Evolutionary conservation across 2,797 vertebrate species (phyloP).

Genomic region (Anisognathus igniventris): DNA sequence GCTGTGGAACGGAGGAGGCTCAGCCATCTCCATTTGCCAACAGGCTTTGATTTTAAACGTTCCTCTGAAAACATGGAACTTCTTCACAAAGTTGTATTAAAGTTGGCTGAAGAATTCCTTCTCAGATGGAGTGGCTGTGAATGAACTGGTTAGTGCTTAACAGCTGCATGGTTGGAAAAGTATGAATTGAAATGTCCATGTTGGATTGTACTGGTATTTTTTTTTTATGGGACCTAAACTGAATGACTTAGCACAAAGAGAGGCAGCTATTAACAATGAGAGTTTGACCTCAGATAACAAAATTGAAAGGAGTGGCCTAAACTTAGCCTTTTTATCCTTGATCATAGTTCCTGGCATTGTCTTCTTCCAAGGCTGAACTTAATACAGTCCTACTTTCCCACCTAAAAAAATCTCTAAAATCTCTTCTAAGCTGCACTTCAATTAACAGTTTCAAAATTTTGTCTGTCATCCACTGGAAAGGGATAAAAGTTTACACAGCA

Average conservation of each 20-base stretch:
- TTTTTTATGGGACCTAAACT: background rate
- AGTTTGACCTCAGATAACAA: conserved; percentile 9
- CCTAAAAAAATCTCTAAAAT: background rate
- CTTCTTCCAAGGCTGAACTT: background rate
- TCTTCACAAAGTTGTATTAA: background rate
- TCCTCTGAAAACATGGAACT: background rate
- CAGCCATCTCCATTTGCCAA: background rate
- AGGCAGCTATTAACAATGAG: background rate
- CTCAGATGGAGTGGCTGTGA: background rate
- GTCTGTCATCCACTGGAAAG: background rate
- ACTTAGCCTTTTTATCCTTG: conserved; percentile 1
- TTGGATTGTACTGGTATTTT: background rate
- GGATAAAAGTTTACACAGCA: background rate
- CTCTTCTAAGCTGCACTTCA: background rate
- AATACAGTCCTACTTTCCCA: background rate
- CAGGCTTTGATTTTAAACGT: background rate
- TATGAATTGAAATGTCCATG: background rate
- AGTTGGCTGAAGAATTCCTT: background rate
- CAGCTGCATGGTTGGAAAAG: background rate
- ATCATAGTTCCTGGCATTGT: conserved; percentile 18
- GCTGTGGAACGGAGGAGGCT: background rate
- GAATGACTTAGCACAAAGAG: background rate
- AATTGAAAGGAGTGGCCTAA: background rate
- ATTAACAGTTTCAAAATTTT: background rate
- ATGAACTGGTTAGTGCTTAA: background rate